phyloP scores from a whole-genome alignment of 2,888 invertebrate species.

The Melanotus villosus region DNA sequence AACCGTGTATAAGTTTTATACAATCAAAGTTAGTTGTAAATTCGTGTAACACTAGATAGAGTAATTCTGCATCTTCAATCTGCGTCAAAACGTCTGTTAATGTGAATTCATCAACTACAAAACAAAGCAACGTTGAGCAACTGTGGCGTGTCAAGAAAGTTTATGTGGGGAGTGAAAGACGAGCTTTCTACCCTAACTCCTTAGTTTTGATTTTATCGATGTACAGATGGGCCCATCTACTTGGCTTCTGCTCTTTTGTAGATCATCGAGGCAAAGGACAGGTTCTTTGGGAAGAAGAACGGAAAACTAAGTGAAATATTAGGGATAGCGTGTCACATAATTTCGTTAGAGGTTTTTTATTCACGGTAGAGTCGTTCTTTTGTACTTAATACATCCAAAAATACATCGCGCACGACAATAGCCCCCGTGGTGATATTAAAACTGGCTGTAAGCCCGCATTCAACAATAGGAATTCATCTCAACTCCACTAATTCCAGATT shows the following conservation, averaged over 20 bases:
- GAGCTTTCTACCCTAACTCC: neutral
- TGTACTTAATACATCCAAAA: slow-evolving; percentile 7
- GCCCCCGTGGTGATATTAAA: slow-evolving; percentile 24
- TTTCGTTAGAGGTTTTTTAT: slow-evolving; percentile 8
- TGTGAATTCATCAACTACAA: slow-evolving; percentile 29
- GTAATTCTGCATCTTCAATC: slow-evolving; percentile 33
- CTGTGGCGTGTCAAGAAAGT: slow-evolving; percentile 28
- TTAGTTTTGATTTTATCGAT: neutral
- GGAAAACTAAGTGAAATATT: too few relatives aligned
- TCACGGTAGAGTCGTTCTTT: neutral
- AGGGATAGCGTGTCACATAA: neutral
- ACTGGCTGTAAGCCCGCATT: slow-evolving; percentile 22
- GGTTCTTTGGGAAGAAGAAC: too few relatives aligned
- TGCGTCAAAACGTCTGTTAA: slow-evolving; percentile 28
- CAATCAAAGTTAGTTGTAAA: slow-evolving; percentile 4
- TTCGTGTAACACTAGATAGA: slow-evolving; percentile 25
- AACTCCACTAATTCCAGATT: slow-evolving; percentile 29
- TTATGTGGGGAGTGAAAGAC: slow-evolving; percentile 9
- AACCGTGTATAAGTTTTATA: neutral
- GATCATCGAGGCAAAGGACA: too few relatives aligned
- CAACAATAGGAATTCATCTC: slow-evolving; percentile 30
- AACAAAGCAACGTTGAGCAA: slow-evolving; percentile 21
- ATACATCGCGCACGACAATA: slow-evolving; percentile 18
- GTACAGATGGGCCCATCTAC: neutral
- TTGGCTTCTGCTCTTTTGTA: too few relatives aligned